These are phyloP conservation scores for Amiota mariae DNA, from an alignment of 2,888 invertebrate species.

Conservation along the genomic window DNA sequence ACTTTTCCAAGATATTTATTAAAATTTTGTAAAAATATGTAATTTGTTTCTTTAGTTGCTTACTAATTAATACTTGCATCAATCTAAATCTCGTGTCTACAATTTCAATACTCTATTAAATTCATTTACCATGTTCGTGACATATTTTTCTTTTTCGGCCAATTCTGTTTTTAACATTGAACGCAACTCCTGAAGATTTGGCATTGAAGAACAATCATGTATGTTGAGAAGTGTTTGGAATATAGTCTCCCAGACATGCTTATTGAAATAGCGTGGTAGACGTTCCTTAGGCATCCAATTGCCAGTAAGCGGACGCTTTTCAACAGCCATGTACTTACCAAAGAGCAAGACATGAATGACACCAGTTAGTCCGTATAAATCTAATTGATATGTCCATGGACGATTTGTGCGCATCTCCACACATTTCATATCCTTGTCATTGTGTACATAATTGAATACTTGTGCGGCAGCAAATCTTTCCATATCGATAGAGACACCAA, in stretches of 20 bases:
- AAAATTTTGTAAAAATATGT: not conserved
- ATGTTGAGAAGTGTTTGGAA: slow-evolving; percentile 88
- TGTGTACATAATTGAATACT: slow-evolving; percentile 79
- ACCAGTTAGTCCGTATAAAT: slow-evolving; percentile 91
- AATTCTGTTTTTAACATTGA: slow-evolving; percentile 67
- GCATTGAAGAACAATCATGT: slow-evolving; percentile 83
- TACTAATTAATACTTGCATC: not conserved
- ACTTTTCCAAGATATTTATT: not conserved
- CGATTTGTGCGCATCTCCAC: slow-evolving; percentile 92
- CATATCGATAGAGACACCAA: slow-evolving; percentile 96
- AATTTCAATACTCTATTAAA: slow-evolving; percentile 65
- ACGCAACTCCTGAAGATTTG: slow-evolving; percentile 77
- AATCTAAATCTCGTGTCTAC: slow-evolving; percentile 17
- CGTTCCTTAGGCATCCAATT: slow-evolving; percentile 68
- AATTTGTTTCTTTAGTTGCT: not conserved
- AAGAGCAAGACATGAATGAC: slow-evolving; percentile 90
- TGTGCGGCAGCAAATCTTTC: slow-evolving; percentile 84
- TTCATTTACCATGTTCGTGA: slow-evolving; percentile 64
- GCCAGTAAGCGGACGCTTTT: slow-evolving; percentile 73
- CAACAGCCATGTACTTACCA: slow-evolving; percentile 90
- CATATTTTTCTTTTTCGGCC: slow-evolving; percentile 66
- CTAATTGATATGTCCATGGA: slow-evolving; percentile 96
- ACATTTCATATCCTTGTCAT: slow-evolving; percentile 85
- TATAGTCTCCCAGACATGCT: slow-evolving; percentile 84
- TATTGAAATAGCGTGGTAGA: slow-evolving; percentile 78